Evolutionary conservation across 2,888 invertebrate species (phyloP).

Genomic region (Latrodectus hesperus): DNA sequence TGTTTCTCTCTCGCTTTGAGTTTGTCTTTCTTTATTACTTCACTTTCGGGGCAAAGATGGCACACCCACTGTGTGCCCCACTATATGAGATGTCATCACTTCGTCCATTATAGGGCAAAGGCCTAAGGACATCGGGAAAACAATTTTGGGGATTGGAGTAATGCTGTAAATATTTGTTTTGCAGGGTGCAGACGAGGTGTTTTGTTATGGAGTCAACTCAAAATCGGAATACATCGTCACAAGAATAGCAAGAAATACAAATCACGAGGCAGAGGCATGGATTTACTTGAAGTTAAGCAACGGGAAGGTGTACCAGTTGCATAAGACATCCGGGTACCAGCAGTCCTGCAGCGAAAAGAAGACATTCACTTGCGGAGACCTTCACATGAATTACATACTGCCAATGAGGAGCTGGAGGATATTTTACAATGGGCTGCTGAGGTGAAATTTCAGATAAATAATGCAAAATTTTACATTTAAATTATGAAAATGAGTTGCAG

Average conservation of each 20-base stretch:
- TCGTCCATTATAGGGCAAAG: too few relatives aligned
- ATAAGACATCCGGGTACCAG: conserved; percentile 13
- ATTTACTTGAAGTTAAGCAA: conserved; percentile 36
- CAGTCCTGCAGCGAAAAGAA: conserved; percentile 37
- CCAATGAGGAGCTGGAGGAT: conserved; percentile 66
- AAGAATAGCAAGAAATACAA: conserved; percentile 10
- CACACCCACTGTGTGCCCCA: too few relatives aligned
- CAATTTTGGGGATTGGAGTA: background rate
- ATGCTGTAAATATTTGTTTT: background rate
- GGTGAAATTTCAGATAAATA: conserved; percentile 1
- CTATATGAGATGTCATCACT: too few relatives aligned
- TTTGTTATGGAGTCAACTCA: conserved; percentile 55
- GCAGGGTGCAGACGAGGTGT: conserved; percentile 48
- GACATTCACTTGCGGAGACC: conserved; percentile 46
- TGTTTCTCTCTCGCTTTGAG: background rate
- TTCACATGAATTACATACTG: conserved; percentile 42
- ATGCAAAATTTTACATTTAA: too few relatives aligned
- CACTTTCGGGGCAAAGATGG: too few relatives aligned
- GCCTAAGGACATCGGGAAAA: background rate
- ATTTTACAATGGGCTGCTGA: conserved; percentile 64
- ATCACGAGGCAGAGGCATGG: conserved; percentile 45
- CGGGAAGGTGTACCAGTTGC: conserved; percentile 36
- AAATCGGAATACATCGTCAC: conserved; percentile 27
- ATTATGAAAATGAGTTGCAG: too few relatives aligned
- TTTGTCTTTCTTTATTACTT: too few relatives aligned